Evolutionary conservation across 2,113 vertebrate genomes (phyloP), one percentile per base, ranked within the genome.

Genomic region (Casuarius casuarius): DNA sequence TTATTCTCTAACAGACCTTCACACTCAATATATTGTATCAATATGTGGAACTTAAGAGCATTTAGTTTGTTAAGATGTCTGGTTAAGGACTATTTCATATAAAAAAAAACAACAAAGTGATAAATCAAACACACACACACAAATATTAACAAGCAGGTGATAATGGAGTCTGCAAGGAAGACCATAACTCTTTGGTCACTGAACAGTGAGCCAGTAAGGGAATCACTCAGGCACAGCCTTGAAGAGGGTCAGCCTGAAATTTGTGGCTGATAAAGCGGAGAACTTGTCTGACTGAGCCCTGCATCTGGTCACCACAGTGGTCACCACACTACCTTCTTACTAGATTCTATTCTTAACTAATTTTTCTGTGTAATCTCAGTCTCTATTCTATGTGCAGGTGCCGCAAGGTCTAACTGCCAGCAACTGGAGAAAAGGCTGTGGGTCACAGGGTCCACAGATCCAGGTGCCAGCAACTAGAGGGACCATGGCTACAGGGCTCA

Each of bases 21-120:
- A 40, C 2, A 40, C 0, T 1, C 2, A 68, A n/a, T 2, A 38
- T 0, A 4, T 33, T 35, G 68, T 83, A 85, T 65, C 18, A 7
- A 10, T 33, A 40, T 21, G 22, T 73, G 28, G 10, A 82, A 86
- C 29, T 56, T 16, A 18, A 0, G 1, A 42, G 5, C 11, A 10
- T 59, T 5, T 79, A 23, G 14, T 42, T 88, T 22, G 22, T 49
- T 35, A 35, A 44, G 12, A 72, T 68, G 29, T n/a, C 81, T 70
- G 42, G 5, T 48, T 58, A 62, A 71, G 33, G 8, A 58, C 12
- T 71, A 10, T 66, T 51, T 35, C n/a, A 29, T 44, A 78, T 14
- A 71, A 67, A 2, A 38, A 51, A 48, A 56, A 31, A 52, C 81
- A 91, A 70, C 29, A 40, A 87, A 74, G 1, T 71, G 22, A 48